Evolutionary conservation across 2,888 invertebrate species (phyloP).

Genomic region (Epicampocera succincta): DNA sequence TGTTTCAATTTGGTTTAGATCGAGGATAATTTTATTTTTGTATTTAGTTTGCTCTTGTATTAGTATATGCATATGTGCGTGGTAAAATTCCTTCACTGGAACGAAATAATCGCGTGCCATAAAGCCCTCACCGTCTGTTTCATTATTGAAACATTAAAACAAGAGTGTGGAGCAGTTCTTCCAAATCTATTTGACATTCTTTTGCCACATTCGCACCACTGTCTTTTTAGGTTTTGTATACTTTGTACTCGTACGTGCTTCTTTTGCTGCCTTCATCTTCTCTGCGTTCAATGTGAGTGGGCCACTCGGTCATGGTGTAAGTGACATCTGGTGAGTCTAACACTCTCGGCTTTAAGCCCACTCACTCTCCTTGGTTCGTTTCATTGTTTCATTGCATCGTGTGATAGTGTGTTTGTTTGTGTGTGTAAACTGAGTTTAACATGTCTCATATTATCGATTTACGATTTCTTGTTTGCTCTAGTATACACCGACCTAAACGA

Average conservation of each 20-base stretch:
- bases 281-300: conserved; percentile 57
- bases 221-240: neutral
- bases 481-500: conserved; percentile 40
- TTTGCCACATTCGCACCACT: conserved; percentile 11
- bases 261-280: conserved; percentile 7
- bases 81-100: too few species aligned
- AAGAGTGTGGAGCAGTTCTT: too few species aligned
- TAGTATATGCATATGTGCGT: too few species aligned
- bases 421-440: conserved; percentile 41
- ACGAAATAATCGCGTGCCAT: too few species aligned
- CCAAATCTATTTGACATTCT: too few species aligned
- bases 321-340: conserved; percentile 60
- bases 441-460: conserved; percentile 67
- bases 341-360: conserved; percentile 9
- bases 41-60: too few species aligned
- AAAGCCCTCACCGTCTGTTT: too few species aligned
- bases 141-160: too few species aligned
- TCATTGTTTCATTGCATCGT: neutral
- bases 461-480: conserved; percentile 58
- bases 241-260: neutral
- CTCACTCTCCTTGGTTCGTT: neutral
- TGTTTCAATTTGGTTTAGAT: too few species aligned
- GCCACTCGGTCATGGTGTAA: conserved; percentile 66
- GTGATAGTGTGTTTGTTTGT: conserved; percentile 1
- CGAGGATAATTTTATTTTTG: too few species aligned